Conservation (phyloP, 1,140 invertebrate genomes). For the Helicoverpa armigera region DNA sequence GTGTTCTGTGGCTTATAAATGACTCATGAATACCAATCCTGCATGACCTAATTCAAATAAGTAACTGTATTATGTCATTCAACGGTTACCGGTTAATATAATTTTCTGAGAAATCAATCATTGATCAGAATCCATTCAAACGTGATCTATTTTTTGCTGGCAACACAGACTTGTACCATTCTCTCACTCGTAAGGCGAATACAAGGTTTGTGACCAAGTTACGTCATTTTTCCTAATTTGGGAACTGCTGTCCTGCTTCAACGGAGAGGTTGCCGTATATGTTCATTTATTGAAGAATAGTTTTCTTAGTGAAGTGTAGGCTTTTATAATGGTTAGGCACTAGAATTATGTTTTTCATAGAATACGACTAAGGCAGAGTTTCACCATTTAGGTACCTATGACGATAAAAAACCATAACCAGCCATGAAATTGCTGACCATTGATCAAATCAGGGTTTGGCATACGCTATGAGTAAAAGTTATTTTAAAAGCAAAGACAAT, state of each 20-base stretch:
- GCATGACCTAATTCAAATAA: too few relatives aligned
- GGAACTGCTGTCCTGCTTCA: slow-evolving; percentile 2
- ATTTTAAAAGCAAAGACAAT: too few relatives aligned
- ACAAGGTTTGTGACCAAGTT: neutral
- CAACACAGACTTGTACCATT: neutral
- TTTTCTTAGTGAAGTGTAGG: neutral
- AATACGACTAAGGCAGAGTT: neutral
- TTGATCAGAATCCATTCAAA: neutral
- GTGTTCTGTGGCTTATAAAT: too few relatives aligned
- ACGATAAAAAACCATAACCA: too few relatives aligned
- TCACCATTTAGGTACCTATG: neutral
- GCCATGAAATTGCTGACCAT: too few relatives aligned
- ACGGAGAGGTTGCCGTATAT: slow-evolving; percentile 10
- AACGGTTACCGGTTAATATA: neutral
- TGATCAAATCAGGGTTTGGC: too few relatives aligned
- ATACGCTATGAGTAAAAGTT: too few relatives aligned
- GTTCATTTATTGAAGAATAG: slow-evolving; percentile 32
- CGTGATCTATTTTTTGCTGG: neutral
- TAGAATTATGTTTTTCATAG: too few relatives aligned
- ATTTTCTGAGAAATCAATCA: neutral
- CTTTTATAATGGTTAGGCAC: too few relatives aligned
- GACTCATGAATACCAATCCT: too few relatives aligned
- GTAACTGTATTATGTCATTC: neutral
- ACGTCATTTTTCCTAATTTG: slow-evolving; percentile 39
- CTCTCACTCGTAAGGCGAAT: neutral